Evolutionary conservation across 1,140 invertebrate species (phyloP), one percentile per base, ranked within the genome.

Genomic region (Drosophila busckii): DNA sequence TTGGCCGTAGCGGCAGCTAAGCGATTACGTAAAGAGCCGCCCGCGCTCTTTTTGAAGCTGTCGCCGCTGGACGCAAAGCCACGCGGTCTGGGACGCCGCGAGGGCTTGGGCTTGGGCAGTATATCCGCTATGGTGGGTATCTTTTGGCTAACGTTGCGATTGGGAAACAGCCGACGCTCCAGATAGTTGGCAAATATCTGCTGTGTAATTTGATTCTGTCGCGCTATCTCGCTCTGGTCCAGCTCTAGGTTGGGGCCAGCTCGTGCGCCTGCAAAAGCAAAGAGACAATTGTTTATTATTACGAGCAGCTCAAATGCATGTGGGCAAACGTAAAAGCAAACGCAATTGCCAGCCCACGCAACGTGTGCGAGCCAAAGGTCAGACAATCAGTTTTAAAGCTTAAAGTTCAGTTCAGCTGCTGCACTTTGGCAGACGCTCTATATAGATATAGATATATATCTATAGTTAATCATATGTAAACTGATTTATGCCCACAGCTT

Each of bases 161-260:
- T 83, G 5, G 89, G 89, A 73, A 90, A 91, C 16, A 93, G 70
- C 13, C 90, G 90, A 65, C 91, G 89, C 84, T 93, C 91, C 40
- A 93, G 88, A 75, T 90, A 93, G 54, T 91, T 91, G 75, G 92
- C 91, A 42, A 93, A 89, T 56, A 93, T 93, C 88, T 92, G 91
- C 82, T 92, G 89, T 10, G 92, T 93, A 82, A 93, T 93, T 85
- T 89, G 89, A 88, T 93, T 93, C 89, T 93, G 92, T 31, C 91
- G 87, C 64, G 90, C 90, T 78, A 93, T 80, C 86, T 93, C 92
- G 55, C 89, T 87, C 22, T 88, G 62, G 84, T 90, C 91, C 89
- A 86, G 49, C 42, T 78, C 64, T 32, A 75, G 75, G 37, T 61
- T 12, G 26, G 15, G 35, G 2, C 8, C 23, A 2, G 23, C 25